These are phyloP conservation scores for Ceratina australensis DNA, from an alignment of 1,140 invertebrate species.

Conservation along the genomic window DNA sequence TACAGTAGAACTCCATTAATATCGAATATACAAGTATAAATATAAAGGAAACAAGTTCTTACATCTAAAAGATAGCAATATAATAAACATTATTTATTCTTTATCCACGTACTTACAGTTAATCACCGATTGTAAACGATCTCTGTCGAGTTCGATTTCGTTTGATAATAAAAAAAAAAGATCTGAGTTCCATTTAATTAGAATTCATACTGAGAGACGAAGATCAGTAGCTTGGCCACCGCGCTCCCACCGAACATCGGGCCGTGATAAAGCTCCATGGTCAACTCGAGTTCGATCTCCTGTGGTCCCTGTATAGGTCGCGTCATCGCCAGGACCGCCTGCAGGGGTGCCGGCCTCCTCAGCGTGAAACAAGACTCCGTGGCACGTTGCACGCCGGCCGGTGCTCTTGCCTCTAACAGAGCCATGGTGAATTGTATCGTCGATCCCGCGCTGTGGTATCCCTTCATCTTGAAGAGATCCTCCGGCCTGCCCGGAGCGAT, in stretches of 20 bases:
- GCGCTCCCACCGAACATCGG: conserved; percentile 87
- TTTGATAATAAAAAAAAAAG: too few species aligned
- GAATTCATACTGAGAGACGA: conserved; percentile 91
- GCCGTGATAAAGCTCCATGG: conserved; percentile 90
- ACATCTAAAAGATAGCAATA: too few species aligned
- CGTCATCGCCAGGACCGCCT: conserved; percentile 87
- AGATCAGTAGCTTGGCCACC: conserved; percentile 90
- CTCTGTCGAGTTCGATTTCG: too few species aligned
- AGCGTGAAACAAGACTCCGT: conserved; percentile 85
- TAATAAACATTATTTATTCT: too few species aligned
- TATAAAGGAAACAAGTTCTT: too few species aligned
- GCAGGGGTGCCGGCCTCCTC: conserved; percentile 79
- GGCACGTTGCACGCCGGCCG: conserved; percentile 81
- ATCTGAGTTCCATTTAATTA: conserved; percentile 72
- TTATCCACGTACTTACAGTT: too few species aligned
- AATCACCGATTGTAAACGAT: too few species aligned
- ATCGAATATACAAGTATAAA: too few species aligned
- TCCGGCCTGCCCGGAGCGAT: conserved; percentile 84
- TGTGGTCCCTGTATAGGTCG: conserved; percentile 90
- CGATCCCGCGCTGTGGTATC: conserved; percentile 84
- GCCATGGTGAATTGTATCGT: conserved; percentile 88
- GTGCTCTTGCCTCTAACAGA: conserved; percentile 83
- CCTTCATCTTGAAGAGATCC: conserved; percentile 93
- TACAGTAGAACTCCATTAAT: too few species aligned
- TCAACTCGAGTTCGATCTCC: conserved; percentile 91